Conservation (phyloP, 2,797 vertebrate species). For the Dallia pectoralis region DNA sequence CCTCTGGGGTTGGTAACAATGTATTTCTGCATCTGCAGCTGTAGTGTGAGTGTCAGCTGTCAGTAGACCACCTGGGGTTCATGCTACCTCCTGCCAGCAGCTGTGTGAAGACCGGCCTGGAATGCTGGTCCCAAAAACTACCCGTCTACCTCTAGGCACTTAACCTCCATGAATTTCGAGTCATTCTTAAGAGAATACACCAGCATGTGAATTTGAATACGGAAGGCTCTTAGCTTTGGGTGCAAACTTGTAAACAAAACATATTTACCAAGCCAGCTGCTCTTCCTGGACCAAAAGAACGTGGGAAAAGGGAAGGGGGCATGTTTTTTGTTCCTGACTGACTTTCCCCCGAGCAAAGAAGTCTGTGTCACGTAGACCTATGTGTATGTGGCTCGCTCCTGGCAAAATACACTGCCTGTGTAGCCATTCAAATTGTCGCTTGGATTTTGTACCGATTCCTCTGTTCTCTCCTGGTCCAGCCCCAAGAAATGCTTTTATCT, state of each 20-base stretch:
- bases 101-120: not conserved
- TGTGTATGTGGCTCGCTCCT: not conserved
- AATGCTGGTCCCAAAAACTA: not conserved
- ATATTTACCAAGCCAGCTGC: slow-evolving; percentile 14
- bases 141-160: not conserved
- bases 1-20: no score
- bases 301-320: not conserved
- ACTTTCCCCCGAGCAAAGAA: slow-evolving; percentile 1
- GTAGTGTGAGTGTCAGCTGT: not conserved
- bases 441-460: not conserved
- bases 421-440: not conserved
- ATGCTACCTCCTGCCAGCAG: not conserved
- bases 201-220: not conserved
- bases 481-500: not conserved
- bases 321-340: not conserved
- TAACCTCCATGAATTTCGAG: not conserved
- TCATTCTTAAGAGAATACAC: not conserved
- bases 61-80: not conserved
- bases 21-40: not conserved
- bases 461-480: not conserved
- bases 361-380: not conserved
- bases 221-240: slow-evolving; percentile 1
- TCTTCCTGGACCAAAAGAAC: slow-evolving; percentile 10
- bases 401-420: slow-evolving; percentile 3
- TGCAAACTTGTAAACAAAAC: slow-evolving; percentile 42